Evolutionary conservation across 1,140 invertebrate genomes (phyloP).

Genomic region (Lordiphosa mommai): DNA sequence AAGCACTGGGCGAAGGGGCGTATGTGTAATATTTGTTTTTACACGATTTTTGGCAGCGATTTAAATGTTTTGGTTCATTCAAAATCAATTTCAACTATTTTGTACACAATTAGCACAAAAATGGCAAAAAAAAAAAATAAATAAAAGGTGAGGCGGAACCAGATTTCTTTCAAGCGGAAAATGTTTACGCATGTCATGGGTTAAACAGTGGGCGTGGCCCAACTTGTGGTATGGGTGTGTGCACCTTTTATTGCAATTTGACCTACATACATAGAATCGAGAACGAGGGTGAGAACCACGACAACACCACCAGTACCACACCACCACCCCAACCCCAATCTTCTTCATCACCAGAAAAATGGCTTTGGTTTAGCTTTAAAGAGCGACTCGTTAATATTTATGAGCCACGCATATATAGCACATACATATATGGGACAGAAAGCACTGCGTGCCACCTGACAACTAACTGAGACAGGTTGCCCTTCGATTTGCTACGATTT

Average conservation of each 20-base stretch:
- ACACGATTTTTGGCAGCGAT: constrained; percentile 43
- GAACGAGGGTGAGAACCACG: constrained; percentile 3
- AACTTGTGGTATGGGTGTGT: constrained; percentile 9
- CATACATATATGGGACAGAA: too few relatives aligned
- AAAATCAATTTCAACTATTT: constrained; percentile 20
- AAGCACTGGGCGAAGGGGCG: constrained; percentile 12
- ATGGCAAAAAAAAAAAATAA: not conserved
- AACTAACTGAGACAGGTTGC: not conserved
- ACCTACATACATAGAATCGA: constrained; percentile 28
- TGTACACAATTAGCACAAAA: not conserved
- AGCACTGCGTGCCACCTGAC: too few relatives aligned
- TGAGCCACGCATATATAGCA: constrained; percentile 24
- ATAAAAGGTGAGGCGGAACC: not conserved
- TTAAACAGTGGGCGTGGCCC: constrained; percentile 18
- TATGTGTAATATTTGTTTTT: constrained; percentile 46
- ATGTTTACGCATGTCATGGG: constrained; percentile 15
- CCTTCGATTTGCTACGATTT: constrained; percentile 5
- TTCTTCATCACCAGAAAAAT: not conserved
- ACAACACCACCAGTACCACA: not conserved
- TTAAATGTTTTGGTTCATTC: constrained; percentile 20
- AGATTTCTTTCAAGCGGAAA: not conserved
- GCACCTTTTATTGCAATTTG: constrained; percentile 51
- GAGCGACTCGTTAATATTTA: constrained; percentile 46
- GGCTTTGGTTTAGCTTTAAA: constrained; percentile 9
- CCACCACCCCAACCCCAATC: not conserved